These are phyloP conservation scores for Tiliacea aurago DNA, from an alignment of 2,888 invertebrate species.

Conservation along the genomic window DNA sequence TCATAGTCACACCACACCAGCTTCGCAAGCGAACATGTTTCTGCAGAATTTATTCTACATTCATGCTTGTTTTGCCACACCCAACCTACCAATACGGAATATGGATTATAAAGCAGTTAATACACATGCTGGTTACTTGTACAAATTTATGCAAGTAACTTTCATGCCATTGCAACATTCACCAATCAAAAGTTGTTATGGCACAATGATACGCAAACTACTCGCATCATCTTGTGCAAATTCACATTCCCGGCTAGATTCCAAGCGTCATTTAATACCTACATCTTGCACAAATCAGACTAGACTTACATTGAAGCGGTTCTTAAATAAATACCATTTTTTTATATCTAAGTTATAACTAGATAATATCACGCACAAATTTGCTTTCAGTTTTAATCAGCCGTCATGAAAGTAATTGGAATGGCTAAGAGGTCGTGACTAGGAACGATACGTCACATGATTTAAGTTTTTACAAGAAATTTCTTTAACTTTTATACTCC, in stretches of 20 bases:
- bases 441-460: slow-evolving; percentile 61
- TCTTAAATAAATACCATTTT: slow-evolving; percentile 75
- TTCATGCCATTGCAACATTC: not conserved
- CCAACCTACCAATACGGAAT: too few species aligned
- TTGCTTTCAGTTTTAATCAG: slow-evolving; percentile 68
- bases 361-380: slow-evolving; percentile 85
- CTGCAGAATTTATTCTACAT: too few species aligned
- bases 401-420: slow-evolving; percentile 63
- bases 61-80: too few species aligned
- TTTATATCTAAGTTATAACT: slow-evolving; percentile 76
- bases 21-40: too few species aligned
- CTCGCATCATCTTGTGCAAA: not conserved
- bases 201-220: not conserved
- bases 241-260: not conserved
- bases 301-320: slow-evolving; percentile 79
- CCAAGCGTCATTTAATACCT: slow-evolving; percentile 62
- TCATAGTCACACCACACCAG: too few species aligned
- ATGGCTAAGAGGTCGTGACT: slow-evolving; percentile 65
- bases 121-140: slow-evolving; percentile 27
- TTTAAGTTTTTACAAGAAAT: not conserved
- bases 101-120: slow-evolving; percentile 19
- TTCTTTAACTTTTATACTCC: not conserved
- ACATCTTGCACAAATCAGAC: slow-evolving; percentile 78
- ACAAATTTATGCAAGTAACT: not conserved
- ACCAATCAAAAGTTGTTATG: not conserved